Evolutionary conservation across 2,113 vertebrate genomes (phyloP).

Genomic region (Rana temporaria): DNA sequence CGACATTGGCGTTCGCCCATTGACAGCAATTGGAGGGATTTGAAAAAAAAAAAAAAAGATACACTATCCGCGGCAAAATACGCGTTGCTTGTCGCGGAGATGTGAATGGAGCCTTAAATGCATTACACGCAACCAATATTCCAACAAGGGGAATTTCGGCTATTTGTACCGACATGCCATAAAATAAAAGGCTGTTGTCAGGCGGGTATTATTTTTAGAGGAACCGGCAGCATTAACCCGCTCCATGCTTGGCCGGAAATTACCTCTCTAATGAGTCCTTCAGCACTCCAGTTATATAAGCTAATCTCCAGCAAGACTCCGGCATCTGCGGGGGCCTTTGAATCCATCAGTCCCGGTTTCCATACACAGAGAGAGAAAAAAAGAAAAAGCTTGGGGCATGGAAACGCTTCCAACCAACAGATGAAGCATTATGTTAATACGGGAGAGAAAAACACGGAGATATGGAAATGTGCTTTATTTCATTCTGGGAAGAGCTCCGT

Average conservation of each 20-base stretch:
- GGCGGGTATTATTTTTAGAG: background rate
- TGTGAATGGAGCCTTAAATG: too few relatives aligned
- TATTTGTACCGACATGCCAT: too few relatives aligned
- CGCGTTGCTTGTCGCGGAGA: too few relatives aligned
- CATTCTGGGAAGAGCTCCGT: background rate
- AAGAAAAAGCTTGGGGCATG: slow-evolving; percentile 10
- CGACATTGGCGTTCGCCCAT: too few relatives aligned
- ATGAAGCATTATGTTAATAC: slow-evolving; percentile 32
- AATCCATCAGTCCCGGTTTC: slow-evolving; percentile 9
- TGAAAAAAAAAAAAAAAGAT: too few relatives aligned
- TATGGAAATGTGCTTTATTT: slow-evolving; percentile 6
- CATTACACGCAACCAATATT: too few relatives aligned
- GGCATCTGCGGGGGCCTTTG: background rate
- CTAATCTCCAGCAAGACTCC: slow-evolving; percentile 13
- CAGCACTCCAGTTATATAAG: background rate
- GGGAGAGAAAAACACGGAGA: background rate
- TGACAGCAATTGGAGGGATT: too few relatives aligned
- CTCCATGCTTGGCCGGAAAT: background rate
- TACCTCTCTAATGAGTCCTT: background rate
- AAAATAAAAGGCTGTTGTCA: too few relatives aligned
- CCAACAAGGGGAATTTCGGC: too few relatives aligned
- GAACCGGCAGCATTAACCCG: background rate
- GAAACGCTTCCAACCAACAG: slow-evolving; percentile 29
- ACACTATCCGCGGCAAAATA: too few relatives aligned
- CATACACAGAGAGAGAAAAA: slow-evolving; percentile 12